A percentile compares a stretch with the other conserved stretches of the same genome.
Evolutionary conservation across 2,888 invertebrate species (phyloP).

Genomic region (Beris morrisii): DNA sequence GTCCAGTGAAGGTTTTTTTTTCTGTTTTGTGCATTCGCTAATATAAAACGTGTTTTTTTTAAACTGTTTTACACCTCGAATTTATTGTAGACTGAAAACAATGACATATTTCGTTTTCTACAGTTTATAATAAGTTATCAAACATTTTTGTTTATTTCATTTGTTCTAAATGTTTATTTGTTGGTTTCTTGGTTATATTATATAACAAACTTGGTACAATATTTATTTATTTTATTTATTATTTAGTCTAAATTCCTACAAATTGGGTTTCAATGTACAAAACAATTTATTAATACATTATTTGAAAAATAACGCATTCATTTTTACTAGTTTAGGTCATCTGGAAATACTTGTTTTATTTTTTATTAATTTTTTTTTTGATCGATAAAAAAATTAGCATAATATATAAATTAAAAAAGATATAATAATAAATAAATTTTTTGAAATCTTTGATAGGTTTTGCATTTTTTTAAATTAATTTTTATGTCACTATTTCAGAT

Average conservation of each 20-base stretch:
- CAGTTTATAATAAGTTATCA: background rate
- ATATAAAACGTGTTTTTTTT: no score
- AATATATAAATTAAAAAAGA: conserved; percentile 1
- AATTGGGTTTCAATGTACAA: background rate
- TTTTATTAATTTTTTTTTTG: conserved; percentile 23
- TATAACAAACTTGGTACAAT: conserved; percentile 19
- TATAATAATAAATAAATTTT: conserved; percentile 17
- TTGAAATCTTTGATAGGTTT: conserved; percentile 15
- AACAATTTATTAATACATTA: conserved; percentile 6
- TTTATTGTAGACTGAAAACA: no score
- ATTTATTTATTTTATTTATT: conserved; percentile 8
- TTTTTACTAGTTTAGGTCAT: conserved; percentile 36
- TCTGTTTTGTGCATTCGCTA: no score
- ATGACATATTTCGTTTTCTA: no score
- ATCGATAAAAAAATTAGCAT: conserved; percentile 24
- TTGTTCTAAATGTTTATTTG: background rate
- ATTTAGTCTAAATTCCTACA: background rate
- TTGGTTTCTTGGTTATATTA: conserved; percentile 7
- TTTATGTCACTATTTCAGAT: no score
- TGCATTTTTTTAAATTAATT: background rate
- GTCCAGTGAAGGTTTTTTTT: no score
- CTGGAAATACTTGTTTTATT: conserved; percentile 39
- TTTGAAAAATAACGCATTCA: conserved; percentile 8
- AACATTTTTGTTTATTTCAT: background rate
- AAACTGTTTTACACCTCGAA: no score